Percentiles rank a stretch among this genome's conserved stretches.
phyloP scores from a whole-genome alignment of 2,113 vertebrate genomes.

The Opisthocomus hoazin region DNA sequence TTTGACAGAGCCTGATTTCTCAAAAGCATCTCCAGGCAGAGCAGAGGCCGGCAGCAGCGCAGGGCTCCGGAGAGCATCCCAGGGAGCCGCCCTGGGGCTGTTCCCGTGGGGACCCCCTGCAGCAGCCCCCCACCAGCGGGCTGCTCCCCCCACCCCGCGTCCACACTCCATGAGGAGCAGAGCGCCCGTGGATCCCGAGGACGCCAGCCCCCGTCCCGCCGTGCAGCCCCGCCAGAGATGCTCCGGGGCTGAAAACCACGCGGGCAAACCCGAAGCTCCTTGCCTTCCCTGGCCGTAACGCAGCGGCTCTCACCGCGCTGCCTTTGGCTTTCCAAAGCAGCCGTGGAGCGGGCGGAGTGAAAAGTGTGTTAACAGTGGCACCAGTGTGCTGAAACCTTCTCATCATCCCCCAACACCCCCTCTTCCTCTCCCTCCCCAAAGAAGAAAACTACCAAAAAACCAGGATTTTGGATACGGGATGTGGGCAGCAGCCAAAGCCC shows the following conservation, averaged over 20 bases:
- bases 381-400: not conserved
- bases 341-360: not conserved
- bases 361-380: not conserved
- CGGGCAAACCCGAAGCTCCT: too few relatives aligned
- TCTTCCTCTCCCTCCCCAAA: too few relatives aligned
- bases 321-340: too few relatives aligned
- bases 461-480: accelerated
- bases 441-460: not conserved
- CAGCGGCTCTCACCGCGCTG: too few relatives aligned
- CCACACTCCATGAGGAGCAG: not conserved
- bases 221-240: accelerated
- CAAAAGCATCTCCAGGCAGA: not conserved
- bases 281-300: too few relatives aligned
- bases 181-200: too few relatives aligned
- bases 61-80: too few relatives aligned
- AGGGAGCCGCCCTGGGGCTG: not conserved
- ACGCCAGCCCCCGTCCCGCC: accelerated
- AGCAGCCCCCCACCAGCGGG: too few relatives aligned
- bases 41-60: too few relatives aligned
- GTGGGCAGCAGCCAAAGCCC: not conserved
- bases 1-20: not conserved
- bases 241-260: not conserved
- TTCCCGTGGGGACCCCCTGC: accelerated
- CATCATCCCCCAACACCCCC: too few relatives aligned
- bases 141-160: too few relatives aligned